Conservation (phyloP, 2,797 vertebrate species). For the Urosaurus nigricauda region DNA sequence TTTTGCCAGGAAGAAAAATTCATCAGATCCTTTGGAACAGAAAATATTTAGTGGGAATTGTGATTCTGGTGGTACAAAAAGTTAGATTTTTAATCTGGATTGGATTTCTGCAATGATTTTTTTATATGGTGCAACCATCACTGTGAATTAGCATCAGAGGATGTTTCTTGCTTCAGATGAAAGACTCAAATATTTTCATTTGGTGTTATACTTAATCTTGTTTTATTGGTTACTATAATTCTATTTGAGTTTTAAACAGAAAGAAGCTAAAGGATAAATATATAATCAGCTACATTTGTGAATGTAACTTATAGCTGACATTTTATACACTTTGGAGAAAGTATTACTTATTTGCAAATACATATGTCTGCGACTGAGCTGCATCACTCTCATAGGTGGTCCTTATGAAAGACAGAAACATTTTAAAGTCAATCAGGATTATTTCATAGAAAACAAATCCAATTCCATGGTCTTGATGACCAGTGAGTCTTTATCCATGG, state of each 20-base stretch:
- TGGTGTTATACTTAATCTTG: not conserved
- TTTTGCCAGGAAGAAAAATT: conserved; percentile 63
- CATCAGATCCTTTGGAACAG: conserved; percentile 76
- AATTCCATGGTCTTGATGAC: conserved; percentile 19
- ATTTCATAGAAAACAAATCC: not conserved
- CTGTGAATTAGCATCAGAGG: conserved; percentile 70
- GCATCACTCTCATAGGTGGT: not conserved
- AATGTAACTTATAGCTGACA: not conserved
- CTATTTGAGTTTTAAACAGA: not conserved
- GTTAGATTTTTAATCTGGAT: conserved; percentile 81
- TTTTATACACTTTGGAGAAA: not conserved
- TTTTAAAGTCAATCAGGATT: conserved; percentile 12
- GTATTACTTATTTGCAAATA: not conserved
- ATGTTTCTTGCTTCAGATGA: conserved; percentile 78
- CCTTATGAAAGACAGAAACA: not conserved
- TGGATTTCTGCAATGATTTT: conserved; percentile 80
- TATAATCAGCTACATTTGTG: not conserved
- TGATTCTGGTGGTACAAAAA: conserved; percentile 62
- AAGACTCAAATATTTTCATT: conserved; percentile 64
- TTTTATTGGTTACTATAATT: not conserved
- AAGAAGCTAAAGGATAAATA: not conserved
- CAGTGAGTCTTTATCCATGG: conserved; percentile 47
- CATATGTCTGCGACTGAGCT: not conserved
- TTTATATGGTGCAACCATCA: conserved; percentile 82
- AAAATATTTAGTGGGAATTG: conserved; percentile 79